A percentile compares a stretch with the other conserved stretches of the same genome.
Evolutionary conservation across 2,797 vertebrate genomes (phyloP).

Genomic region (Anguilla pacifica): DNA sequence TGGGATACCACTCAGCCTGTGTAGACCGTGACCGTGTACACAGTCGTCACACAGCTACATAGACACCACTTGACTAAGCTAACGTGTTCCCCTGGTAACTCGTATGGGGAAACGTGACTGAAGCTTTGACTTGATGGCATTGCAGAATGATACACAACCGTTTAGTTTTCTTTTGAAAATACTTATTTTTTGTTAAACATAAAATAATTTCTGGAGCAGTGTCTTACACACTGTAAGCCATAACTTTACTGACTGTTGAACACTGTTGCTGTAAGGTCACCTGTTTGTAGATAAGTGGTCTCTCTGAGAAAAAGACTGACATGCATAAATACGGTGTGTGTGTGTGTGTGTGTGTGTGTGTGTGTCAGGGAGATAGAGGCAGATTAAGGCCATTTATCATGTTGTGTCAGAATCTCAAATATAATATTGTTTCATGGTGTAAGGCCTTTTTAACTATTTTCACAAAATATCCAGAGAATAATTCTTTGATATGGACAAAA

Average conservation of each 20-base stretch:
- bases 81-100: neutral
- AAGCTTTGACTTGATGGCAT: neutral
- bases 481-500: neutral
- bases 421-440: neutral
- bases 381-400: slow-evolving; percentile 6
- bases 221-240: slow-evolving; percentile 9
- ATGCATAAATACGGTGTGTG: neutral
- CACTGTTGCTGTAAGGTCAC: slow-evolving; percentile 4
- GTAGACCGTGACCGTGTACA: neutral
- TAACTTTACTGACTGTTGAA: slow-evolving; percentile 23
- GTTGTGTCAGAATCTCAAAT: neutral
- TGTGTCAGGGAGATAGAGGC: neutral
- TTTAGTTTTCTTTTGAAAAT: neutral
- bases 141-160: neutral
- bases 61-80: neutral
- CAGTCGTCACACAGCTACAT: neutral
- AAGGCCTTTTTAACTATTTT: neutral
- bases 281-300: neutral
- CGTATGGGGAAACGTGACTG: neutral
- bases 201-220: neutral
- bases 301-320: neutral
- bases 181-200: neutral
- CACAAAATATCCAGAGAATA: neutral
- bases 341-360: too few relatives aligned
- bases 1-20: neutral